Base-by-base conservation (phyloP, 2,113 vertebrate genomes). In the Caranx melampygus region DNA sequence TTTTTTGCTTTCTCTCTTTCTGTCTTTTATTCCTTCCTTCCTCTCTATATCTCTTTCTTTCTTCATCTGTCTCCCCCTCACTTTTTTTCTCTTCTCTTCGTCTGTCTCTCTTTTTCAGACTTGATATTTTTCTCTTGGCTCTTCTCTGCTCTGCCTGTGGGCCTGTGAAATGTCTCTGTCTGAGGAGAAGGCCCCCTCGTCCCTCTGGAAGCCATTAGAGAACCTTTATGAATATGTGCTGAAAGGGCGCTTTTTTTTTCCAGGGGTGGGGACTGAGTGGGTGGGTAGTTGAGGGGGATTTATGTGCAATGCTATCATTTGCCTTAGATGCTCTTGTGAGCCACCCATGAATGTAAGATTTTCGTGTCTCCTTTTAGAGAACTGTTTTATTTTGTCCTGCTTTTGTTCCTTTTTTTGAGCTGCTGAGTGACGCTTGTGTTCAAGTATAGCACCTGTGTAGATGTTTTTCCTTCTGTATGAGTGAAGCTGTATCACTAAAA, bases 181-280 rank as follows among this genome's bases (percentile, higher is more conserved):
- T 91, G 87, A 88, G 87, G 76, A 90, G 88, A 91, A 82, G 81
- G 82, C 88, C 90, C 83, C 82, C 81, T 64, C 47, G 88, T 95
- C 94, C 94, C 93, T 82, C 84, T 90, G 93, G 94, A 94, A 91
- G 90, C 93, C 94, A 95, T 95, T 95, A 95, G 90, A 91, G 89
- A 92, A 87, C 84, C 93, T 94, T 93, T 94, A 92, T 94, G 93
- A 95, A 94, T 91, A 92, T 90, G 86, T 92, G 91, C 91, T 94
- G 93, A 93, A 94, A 91, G 87, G 74, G 81, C 49, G 58, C 74
- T 87, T 92, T 88, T 92, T 91, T 26, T 26, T 26, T 26, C 2
- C 68, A 60, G 63, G 78, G 82, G 81, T 73, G 78, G 81, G 71
- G 75, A 83, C 82, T 31, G 77, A 72, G 83, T 86, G 86, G 87